Evolutionary conservation across 2,888 invertebrate species (phyloP), one percentile per base, ranked within the genome.

Genomic region (Melanostoma scalare): DNA sequence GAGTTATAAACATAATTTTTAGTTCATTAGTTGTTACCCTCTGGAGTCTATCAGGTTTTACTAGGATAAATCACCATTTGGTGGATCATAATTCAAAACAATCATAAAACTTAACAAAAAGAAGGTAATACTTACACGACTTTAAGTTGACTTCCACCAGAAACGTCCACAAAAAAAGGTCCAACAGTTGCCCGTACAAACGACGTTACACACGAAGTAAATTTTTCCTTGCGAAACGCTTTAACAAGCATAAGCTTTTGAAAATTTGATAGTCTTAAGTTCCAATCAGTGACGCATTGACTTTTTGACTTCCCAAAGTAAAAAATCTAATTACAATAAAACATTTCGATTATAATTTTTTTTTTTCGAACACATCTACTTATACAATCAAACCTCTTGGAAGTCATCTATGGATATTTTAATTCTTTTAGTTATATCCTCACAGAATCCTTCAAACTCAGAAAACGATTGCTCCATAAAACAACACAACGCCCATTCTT

Each of bases 161-260:
- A 96, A 82, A 95, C 96, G 90, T 97, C 97, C 4, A 97, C 95
- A 89, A 97, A 98, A 61, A 93, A 92, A 65, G 93, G 91, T 0
- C 98, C 97, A 20, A 97, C 93, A 86, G 96, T 95, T 42, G 92
- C 92, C 87, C 94, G 93, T 1, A 98, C 96, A 90, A 95, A 98
- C 85, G 96, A 94, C 0, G 95, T 95, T 6, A 97, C 94, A 1
- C 95, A 96, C 87, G 96, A 95, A 35, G 96, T 94, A 30, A 98
- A 92, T 90, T 95, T 95, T 88, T 97, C 96, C 90, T 96, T 96
- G 86, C 94, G 94, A 60, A 97, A 92, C 35, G 94, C 92, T 90
- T 95, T 96, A 2, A 97, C 89, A 40, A 97, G 90, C 93, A 97
- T 94, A 6, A 98, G 92, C 89, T 97, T 97, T 88, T 97, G 95